phyloP scores from a whole-genome alignment of 2,888 invertebrate genomes.

The Ormia ochracea region DNA sequence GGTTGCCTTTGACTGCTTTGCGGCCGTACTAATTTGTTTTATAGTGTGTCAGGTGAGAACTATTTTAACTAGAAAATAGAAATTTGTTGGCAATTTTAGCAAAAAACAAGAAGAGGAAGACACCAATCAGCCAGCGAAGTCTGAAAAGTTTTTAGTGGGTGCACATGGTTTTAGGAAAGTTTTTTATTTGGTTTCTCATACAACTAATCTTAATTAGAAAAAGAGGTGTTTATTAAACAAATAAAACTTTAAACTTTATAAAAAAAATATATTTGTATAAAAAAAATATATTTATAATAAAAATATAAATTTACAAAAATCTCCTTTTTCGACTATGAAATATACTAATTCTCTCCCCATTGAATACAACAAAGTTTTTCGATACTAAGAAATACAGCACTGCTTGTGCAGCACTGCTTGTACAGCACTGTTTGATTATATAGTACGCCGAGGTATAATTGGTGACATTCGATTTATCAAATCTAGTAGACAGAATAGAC shows the following conservation, averaged over 20 bases:
- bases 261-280: no score
- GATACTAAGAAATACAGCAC: no score
- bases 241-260: neutral
- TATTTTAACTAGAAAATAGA: neutral
- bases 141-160: conserved; percentile 33
- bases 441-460: no score
- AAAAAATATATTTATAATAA: no score
- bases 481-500: no score
- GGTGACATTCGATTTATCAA: no score
- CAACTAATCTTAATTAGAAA: neutral
- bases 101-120: neutral
- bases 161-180: neutral
- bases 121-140: conserved; percentile 20
- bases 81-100: conserved; percentile 9
- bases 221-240: neutral
- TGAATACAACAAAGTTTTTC: no score
- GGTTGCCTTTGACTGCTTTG: neutral
- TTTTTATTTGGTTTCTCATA: conserved; percentile 7
- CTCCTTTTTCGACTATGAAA: no score
- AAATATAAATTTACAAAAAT: no score
- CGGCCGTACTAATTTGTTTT: conserved; percentile 6
- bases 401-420: no score
- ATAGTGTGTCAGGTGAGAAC: neutral
- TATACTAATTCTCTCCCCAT: no score
- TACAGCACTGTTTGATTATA: no score